Base-by-base conservation (phyloP, 2,888 invertebrate genomes). In the Tipula confusa region DNA sequence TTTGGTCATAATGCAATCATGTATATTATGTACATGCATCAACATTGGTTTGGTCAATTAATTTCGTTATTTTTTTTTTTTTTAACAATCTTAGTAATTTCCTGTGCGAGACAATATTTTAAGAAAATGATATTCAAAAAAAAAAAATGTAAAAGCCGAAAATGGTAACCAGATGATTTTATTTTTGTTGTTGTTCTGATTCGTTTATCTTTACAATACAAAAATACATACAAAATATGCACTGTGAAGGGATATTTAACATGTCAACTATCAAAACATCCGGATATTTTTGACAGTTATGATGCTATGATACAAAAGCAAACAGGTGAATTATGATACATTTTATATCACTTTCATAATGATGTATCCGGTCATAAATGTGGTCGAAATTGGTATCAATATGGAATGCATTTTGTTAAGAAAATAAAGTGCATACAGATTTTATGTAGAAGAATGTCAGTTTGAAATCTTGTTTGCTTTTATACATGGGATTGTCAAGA, bases 31-130 rank as follows among this genome's bases (percentile, higher is more conserved):
- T 15, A 43, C 15, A 9, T 64, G 24, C 24, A 64, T 64, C 64
- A 64, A 64, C 64, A 64, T 64, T 24, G 64, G 64, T 64, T 64
- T 64, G 64, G 64, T 64, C 64, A 64, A 64, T 64, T 64, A 64
- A 64, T 24, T 64, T 64, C 64, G 38, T 64, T 64, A 24, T 64
- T 24, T 64, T 64, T 64, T 64, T 64, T 64, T 24, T 64, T 64
- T 64, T 64, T 64, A 64, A 64, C 64, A 64, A 64, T 64, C 64
- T 64, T 64, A 64, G 64, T 24, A 24, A 24, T 24, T 64, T 64
- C 64, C 64, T 64, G 64, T 64, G 64, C 64, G 64, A 64, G 64
- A 64, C 24, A 64, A 64, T 24, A 24, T 64, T 64, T 64, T 24
- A 64, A 18, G 64, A 64, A 64, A 64, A 64, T 64, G 18, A n/a